These are phyloP conservation scores for Heterocephalus glaber DNA, from an alignment of 2,113 vertebrate genomes.

Conservation along the genomic window DNA sequence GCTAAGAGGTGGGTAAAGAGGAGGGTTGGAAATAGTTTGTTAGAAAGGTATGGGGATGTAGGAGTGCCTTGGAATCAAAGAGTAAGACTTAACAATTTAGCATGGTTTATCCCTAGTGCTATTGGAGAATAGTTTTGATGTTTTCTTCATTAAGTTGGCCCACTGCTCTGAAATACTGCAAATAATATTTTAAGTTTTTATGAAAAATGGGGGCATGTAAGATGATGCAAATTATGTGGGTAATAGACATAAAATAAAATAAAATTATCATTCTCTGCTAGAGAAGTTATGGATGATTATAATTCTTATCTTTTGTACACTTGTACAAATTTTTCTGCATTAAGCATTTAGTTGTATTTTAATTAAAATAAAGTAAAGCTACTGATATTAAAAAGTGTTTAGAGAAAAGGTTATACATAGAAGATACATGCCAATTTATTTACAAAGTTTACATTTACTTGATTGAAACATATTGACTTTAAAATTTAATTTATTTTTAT, in stretches of 20 bases:
- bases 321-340: neutral
- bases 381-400: neutral
- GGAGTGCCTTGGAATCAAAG: neutral
- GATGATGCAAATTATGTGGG: neutral
- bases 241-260: neutral
- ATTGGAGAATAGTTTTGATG: neutral
- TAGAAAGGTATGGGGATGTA: neutral
- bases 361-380: neutral
- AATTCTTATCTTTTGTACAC: neutral
- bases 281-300: neutral
- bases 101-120: neutral
- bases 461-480: neutral
- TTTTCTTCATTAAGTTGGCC: neutral
- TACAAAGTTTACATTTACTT: neutral
- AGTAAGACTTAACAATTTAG: neutral
- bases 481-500: neutral
- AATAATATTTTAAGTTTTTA: constrained; percentile 7
- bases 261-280: neutral
- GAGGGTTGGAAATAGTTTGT: neutral
- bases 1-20: neutral
- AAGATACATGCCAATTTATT: neutral
- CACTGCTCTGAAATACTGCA: constrained; percentile 35
- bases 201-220: neutral
- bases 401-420: neutral
- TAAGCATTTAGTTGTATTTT: neutral